Evolutionary conservation across 2,797 vertebrate genomes (phyloP).

Genomic region (Esox masquinongy): DNA sequence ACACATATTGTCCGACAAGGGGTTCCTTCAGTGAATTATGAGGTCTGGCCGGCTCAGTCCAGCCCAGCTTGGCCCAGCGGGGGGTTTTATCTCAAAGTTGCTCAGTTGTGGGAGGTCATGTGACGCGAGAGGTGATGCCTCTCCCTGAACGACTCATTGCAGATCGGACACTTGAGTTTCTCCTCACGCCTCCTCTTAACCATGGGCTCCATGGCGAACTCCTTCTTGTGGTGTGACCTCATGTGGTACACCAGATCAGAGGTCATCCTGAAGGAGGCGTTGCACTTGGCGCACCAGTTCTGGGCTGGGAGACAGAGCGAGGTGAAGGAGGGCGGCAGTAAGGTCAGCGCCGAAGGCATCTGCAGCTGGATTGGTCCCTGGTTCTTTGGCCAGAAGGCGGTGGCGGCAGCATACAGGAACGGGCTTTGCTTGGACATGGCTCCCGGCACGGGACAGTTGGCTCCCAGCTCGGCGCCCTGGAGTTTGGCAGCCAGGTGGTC

Average conservation of each 20-base stretch:
- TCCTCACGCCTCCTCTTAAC: constrained; percentile 93
- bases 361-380: constrained; percentile 89
- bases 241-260: constrained; percentile 98
- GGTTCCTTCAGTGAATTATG: not conserved
- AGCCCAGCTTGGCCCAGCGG: constrained; percentile 8
- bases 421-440: constrained; percentile 90
- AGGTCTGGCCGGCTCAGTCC: not conserved
- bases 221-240: constrained; percentile 98
- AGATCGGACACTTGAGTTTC: constrained; percentile 97
- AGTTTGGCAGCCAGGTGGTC: constrained; percentile 89
- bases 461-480: constrained; percentile 80
- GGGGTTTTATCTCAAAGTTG: constrained; percentile 29
- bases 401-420: constrained; percentile 83
- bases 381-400: constrained; percentile 94
- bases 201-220: constrained; percentile 91
- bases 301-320: constrained; percentile 95
- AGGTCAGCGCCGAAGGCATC: constrained; percentile 91
- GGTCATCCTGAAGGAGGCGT: constrained; percentile 98
- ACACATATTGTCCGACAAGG: not conserved
- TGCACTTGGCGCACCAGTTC: constrained; percentile 99
- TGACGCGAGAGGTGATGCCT: constrained; percentile 96
- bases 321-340: constrained; percentile 94
- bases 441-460: constrained; percentile 75
- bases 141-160: constrained; percentile 96
- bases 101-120: constrained; percentile 97